Evolutionary conservation across 1,140 invertebrate species (phyloP).

Genomic region (Diuraphis noxia): DNA sequence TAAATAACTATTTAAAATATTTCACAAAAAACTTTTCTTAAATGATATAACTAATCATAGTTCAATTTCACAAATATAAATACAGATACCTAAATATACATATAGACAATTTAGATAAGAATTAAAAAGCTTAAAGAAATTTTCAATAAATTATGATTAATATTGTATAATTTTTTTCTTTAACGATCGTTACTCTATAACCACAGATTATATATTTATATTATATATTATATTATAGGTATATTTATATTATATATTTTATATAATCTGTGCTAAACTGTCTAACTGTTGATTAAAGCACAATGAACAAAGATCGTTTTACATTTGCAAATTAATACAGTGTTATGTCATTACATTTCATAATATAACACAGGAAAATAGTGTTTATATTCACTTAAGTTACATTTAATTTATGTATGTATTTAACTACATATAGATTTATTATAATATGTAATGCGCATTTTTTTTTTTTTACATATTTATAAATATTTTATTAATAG

Average conservation of each 20-base stretch:
- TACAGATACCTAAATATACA: neutral
- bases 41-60: neutral
- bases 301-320: neutral
- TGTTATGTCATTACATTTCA: neutral
- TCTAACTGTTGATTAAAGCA: neutral
- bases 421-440: neutral
- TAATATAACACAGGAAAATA: neutral
- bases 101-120: neutral
- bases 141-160: neutral
- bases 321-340: neutral
- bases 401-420: neutral
- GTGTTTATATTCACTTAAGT: neutral
- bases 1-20: neutral
- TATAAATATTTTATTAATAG: neutral
- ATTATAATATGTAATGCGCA: neutral
- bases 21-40: neutral
- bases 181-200: neutral
- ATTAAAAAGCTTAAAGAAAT: neutral
- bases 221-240: no score
- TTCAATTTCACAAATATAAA: neutral
- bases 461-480: constrained; percentile 7
- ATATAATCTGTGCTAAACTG: no score
- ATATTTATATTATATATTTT: no score
- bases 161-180: neutral
- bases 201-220: no score